Conservation (phyloP, 2,888 invertebrate species). For the Pseudanteris insignis region DNA sequence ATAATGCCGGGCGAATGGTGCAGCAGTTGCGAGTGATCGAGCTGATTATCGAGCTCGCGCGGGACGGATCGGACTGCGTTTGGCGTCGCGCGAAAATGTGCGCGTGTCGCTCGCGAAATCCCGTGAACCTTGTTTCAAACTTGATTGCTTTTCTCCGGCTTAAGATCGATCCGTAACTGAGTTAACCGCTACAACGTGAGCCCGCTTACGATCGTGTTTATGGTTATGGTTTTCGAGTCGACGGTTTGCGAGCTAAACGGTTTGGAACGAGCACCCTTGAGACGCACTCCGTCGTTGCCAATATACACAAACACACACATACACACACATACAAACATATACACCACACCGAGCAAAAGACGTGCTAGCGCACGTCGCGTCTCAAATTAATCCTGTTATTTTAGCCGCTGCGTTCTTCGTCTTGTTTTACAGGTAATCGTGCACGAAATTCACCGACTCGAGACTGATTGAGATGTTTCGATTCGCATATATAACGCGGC, state of each 20-base stretch:
- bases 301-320: slow-evolving; percentile 9
- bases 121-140: slow-evolving; percentile 30
- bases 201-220: slow-evolving; percentile 39
- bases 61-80: slow-evolving; percentile 16
- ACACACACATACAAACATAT: slow-evolving; percentile 13
- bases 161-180: slow-evolving; percentile 40
- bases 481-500: too few species aligned
- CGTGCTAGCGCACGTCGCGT: too few species aligned
- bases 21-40: too few species aligned
- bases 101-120: slow-evolving; percentile 36
- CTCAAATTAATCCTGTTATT: slow-evolving; percentile 21
- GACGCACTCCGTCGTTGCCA: slow-evolving; percentile 20
- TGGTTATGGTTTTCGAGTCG: slow-evolving; percentile 30
- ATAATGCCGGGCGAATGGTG: too few species aligned
- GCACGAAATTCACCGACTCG: slow-evolving; percentile 5
- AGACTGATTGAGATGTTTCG: too few species aligned
- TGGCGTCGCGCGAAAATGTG: slow-evolving; percentile 22
- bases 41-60: slow-evolving; percentile 19
- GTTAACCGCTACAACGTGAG: slow-evolving; percentile 36
- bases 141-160: slow-evolving; percentile 33
- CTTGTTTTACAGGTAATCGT: slow-evolving; percentile 12
- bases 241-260: slow-evolving; percentile 27
- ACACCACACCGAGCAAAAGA: too few species aligned
- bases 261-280: slow-evolving; percentile 34
- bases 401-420: neutral